Base-by-base conservation (phyloP, 2,113 vertebrate genomes). In the Phrynosoma platyrhinos region DNA sequence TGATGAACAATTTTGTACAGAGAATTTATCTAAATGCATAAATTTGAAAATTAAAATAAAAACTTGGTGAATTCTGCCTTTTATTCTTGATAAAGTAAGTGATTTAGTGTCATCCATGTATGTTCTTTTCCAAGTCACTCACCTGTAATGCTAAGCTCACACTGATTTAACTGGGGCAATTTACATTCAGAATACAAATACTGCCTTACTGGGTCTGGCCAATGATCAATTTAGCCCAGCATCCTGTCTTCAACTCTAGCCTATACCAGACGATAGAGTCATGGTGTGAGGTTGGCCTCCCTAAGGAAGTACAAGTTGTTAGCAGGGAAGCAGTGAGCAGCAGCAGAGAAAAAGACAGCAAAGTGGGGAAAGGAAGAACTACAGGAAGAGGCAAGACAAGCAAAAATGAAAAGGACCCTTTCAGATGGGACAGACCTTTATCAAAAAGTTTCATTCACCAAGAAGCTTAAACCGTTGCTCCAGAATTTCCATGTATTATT, bases 251-350 rank as follows among this genome's bases (percentile, higher is more conserved):
- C 71, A 87, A 87, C 80, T 55, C 79, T 82, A 82, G 68, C 69
- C 79, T 87, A 84, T 75, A 84, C 55, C 83, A 77, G 74, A 66
- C 58, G 74, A 78, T 77, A 78, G 74, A 85, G 72, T 74, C 74
- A 85, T 85, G 84, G 58, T 85, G 84, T 77, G 74, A 85, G 74
- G 84, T 85, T 77, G 74, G 74, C 55, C 84, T 85, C 74, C 74
- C 84, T 85, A 85, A 85, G 84, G 84, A 85, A 85, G 74, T 85
- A 77, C 58, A 85, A 85, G 84, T n/a, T 77, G 84, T 66, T 85
- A 78, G 84, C 84, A 85, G 74, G 84, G 42, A 78, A 85, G 84
- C 84, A 85, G 84, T 52, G 84, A 77, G 84, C 74, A 77, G 74
- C 66, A 47, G 74, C 27, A 47, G 58, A 52, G 74, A 66, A 64